phyloP scores from a whole-genome alignment of 2,888 invertebrate genomes.

The Lepidonotus clava region DNA sequence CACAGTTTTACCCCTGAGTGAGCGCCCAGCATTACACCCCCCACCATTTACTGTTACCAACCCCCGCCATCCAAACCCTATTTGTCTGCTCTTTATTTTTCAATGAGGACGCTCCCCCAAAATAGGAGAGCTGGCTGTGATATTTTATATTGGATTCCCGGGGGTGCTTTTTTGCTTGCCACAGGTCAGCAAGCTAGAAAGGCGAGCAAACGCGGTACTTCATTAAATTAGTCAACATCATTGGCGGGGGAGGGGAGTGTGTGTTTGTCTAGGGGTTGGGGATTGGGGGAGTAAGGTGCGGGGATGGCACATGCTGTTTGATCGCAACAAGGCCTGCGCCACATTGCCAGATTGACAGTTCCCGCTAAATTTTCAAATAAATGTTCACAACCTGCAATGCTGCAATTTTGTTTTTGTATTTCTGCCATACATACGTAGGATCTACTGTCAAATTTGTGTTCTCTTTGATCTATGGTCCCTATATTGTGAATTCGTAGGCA shows the following conservation, averaged over 20 bases:
- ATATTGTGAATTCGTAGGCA: no score
- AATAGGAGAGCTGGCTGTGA: background rate
- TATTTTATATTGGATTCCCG: conserved; percentile 8
- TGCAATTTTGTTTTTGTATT: no score
- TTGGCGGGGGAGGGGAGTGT: background rate
- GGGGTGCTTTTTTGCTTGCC: background rate
- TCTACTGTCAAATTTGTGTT: no score
- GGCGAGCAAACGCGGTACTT: conserved; percentile 23
- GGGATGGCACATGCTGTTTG: background rate
- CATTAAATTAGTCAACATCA: conserved; percentile 44
- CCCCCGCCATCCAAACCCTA: background rate
- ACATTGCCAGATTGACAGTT: no score
- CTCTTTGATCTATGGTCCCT: no score
- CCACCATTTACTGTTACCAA: background rate
- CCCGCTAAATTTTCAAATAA: no score
- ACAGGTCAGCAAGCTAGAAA: conserved; percentile 21
- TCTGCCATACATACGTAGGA: no score
- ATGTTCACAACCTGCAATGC: no score
- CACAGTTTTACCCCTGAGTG: no score
- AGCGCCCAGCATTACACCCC: no score
- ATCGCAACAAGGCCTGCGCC: background rate
- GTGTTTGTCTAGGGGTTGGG: background rate
- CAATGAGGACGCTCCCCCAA: background rate
- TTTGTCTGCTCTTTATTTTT: conserved; percentile 2
- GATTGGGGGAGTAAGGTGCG: background rate